Evolutionary conservation across 2,888 invertebrate species (phyloP).

Genomic region (Sphaerophoria rueppellii): DNA sequence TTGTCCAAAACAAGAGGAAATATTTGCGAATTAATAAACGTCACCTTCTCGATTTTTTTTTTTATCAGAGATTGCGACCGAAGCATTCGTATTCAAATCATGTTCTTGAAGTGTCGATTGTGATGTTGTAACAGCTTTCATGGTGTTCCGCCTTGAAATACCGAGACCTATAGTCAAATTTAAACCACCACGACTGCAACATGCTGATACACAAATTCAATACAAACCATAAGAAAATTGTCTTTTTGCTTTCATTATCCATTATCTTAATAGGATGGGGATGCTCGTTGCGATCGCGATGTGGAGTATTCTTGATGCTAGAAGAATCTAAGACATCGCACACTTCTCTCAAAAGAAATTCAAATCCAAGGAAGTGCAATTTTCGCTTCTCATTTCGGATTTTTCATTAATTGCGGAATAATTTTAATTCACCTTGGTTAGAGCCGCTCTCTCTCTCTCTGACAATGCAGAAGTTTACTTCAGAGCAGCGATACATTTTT

Average conservation of each 20-base stretch:
- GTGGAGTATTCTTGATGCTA: neutral
- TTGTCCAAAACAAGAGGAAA: constrained; percentile 17
- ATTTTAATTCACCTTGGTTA: constrained; percentile 55
- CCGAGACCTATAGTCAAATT: constrained; percentile 5
- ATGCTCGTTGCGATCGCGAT: constrained; percentile 8
- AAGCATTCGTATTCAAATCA: constrained; percentile 67
- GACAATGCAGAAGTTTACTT: neutral
- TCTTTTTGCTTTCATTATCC: constrained; percentile 58
- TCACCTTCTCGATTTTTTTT: neutral
- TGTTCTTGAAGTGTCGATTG: constrained; percentile 45
- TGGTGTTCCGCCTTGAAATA: constrained; percentile 43
- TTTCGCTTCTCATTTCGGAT: constrained; percentile 44
- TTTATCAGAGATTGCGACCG: constrained; percentile 38
- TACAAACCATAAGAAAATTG: constrained; percentile 13
- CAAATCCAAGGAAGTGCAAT: constrained; percentile 2
- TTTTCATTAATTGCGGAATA: constrained; percentile 71
- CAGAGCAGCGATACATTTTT: constrained; percentile 44
- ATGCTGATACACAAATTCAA: constrained; percentile 36
- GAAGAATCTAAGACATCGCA: constrained; percentile 24
- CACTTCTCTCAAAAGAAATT: too few species aligned
- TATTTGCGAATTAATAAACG: constrained; percentile 20
- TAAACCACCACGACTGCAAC: constrained; percentile 15
- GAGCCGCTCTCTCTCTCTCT: too few species aligned
- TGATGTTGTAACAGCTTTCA: constrained; percentile 39
- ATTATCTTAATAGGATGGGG: constrained; percentile 48